Evolutionary conservation across 2,797 vertebrate species (phyloP), one percentile per base, ranked within the genome.

Genomic region (Momotus momota): DNA sequence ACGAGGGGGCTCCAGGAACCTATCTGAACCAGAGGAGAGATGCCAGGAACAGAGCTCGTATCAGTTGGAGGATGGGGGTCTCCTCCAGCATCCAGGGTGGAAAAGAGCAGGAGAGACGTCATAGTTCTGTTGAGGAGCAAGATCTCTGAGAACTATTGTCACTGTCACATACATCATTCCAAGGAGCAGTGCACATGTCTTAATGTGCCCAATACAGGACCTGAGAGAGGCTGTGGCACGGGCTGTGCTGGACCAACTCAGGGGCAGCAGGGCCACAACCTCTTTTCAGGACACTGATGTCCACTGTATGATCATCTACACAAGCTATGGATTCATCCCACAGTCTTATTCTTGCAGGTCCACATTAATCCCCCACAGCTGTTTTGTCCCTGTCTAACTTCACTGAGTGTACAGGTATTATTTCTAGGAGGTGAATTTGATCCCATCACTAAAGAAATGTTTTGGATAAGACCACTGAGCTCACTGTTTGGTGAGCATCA

Each of bases 1-100:
- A 97, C 94, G 83, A 97, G 96, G 93, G 96, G 96, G 95, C 96
- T 96, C 96, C 94, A 97, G 78, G 93, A 96, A 23, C 18, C 45
- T 60, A 22, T 82, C 14, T 7, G 55, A 96, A 51, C 38, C 2
- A 0, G 12, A 75, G 69, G 19, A 91, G 51, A 33, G 61, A 8
- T 38, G 31, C 25, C 4, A 7, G 19, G 12, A 52, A 45, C 67
- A 33, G 55, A 81, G 23, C 18, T 75, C 20, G 1, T 1, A 7
- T 26, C n/a, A 82, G 17, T 31, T 27, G 51, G 9, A 69, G 10
- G 35, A 71, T 27, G 7, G 13, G 7, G 7, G 5, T 58, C 19
- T 66, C 27, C 26, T 75, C 58, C 64, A 70, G 29, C n/a, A 45
- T 7, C 12, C 15, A 10, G 2, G 8, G 12, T 18, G 31, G 49